Evolutionary conservation across 2,888 invertebrate genomes (phyloP).

Genomic region (Malthinus seriepunctatus): DNA sequence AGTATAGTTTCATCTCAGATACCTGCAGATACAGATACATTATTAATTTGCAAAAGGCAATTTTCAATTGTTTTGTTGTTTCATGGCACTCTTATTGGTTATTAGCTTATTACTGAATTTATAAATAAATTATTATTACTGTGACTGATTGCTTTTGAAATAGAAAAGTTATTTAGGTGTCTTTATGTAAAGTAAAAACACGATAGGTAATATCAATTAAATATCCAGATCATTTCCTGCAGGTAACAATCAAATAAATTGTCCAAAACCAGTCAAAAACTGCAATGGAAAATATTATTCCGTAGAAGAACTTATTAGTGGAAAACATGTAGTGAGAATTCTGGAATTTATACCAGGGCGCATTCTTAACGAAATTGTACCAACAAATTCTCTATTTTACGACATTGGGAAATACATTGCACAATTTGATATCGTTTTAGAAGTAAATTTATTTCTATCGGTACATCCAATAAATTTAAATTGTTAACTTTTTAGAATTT

Average conservation of each 20-base stretch:
- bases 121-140: no score
- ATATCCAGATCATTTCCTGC: no score
- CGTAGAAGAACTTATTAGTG: constrained; percentile 56
- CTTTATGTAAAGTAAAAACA: no score
- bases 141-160: no score
- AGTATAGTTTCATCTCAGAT: no score
- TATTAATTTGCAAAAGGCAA: no score
- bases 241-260: constrained; percentile 65
- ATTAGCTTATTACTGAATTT: no score
- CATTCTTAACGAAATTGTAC: constrained; percentile 65
- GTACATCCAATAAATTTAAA: not conserved
- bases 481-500: constrained; percentile 61
- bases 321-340: constrained; percentile 70
- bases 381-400: constrained; percentile 65
- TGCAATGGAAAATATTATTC: constrained; percentile 67
- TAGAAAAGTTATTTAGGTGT: no score
- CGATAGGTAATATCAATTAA: no score
- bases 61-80: no score
- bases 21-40: no score
- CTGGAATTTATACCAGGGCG: constrained; percentile 77
- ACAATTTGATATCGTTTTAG: constrained; percentile 67
- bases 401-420: constrained; percentile 76
- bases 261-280: constrained; percentile 73
- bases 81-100: no score
- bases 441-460: constrained; percentile 57